A percentile compares a stretch with the other conserved stretches of the same genome.
These are phyloP conservation scores for Gastracanthus pulcherrimus DNA, from an alignment of 2,888 invertebrate species.

Conservation along the genomic window DNA sequence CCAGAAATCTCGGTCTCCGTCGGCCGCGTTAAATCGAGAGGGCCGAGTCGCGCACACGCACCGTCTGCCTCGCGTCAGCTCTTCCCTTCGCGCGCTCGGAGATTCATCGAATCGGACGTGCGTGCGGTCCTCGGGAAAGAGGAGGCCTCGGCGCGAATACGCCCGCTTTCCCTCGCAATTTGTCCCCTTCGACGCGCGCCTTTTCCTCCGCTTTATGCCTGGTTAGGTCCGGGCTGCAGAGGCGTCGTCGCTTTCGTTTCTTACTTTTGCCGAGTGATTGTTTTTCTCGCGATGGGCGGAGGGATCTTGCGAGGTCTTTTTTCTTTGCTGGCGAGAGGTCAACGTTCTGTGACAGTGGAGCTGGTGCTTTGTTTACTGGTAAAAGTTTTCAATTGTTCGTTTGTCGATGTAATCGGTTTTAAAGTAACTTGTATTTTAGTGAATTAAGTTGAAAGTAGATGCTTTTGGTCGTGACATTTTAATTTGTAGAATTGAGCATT, in stretches of 20 bases:
- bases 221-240: background rate
- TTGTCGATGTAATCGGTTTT: too few relatives aligned
- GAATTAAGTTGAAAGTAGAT: too few relatives aligned
- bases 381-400: too few relatives aligned
- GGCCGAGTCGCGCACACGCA: background rate
- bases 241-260: background rate
- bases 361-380: too few relatives aligned
- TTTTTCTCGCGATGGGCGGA: constrained; percentile 6
- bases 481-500: too few relatives aligned
- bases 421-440: too few relatives aligned
- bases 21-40: background rate
- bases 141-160: constrained; percentile 53
- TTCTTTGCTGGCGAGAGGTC: background rate
- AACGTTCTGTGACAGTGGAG: too few relatives aligned
- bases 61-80: background rate
- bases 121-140: background rate
- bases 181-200: constrained; percentile 20
- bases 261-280: constrained; percentile 32
- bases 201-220: background rate
- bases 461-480: too few relatives aligned
- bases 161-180: constrained; percentile 50
- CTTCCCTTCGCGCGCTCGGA: constrained; percentile 65
- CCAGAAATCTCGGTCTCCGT: background rate
- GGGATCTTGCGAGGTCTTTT: background rate
- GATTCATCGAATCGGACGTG: constrained; percentile 68